phyloP scores from a whole-genome alignment of 2,113 vertebrate genomes.

The Brachyhypopomus gauderio region DNA sequence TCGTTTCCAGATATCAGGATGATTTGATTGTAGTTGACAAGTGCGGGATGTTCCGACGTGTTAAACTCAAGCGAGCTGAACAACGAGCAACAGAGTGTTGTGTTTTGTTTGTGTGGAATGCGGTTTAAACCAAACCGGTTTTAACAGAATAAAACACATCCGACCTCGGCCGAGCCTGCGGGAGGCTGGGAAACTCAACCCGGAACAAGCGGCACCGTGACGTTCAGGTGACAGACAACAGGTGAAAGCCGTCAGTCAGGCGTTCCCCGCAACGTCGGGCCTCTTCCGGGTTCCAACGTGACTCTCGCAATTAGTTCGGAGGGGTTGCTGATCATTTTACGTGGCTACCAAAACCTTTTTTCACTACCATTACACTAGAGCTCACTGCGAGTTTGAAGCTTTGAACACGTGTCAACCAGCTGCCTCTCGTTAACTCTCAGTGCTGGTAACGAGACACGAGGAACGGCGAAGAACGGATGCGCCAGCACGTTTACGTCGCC shows the following conservation, averaged over 20 bases:
- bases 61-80: background rate
- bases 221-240: conserved; percentile 4
- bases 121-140: conserved; percentile 37
- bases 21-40: too few species aligned
- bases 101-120: background rate
- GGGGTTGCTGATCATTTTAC: background rate
- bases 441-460: too few species aligned
- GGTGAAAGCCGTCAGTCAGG: conserved; percentile 3
- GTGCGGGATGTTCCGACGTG: too few species aligned
- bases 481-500: too few species aligned
- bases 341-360: too few species aligned
- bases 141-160: conserved; percentile 1
- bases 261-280: background rate
- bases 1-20: too few species aligned
- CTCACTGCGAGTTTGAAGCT: too few species aligned
- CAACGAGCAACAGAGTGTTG: background rate
- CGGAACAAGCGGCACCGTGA: background rate
- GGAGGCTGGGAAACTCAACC: conserved; percentile 23
- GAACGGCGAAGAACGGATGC: too few species aligned
- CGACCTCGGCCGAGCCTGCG: conserved; percentile 6
- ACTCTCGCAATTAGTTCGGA: conserved; percentile 3
- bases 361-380: too few species aligned
- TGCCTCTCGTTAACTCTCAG: too few species aligned
- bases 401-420: too few species aligned
- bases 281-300: background rate